Evolutionary conservation across 1,140 invertebrate genomes (phyloP).

Genomic region (Drosophila albomicans): DNA sequence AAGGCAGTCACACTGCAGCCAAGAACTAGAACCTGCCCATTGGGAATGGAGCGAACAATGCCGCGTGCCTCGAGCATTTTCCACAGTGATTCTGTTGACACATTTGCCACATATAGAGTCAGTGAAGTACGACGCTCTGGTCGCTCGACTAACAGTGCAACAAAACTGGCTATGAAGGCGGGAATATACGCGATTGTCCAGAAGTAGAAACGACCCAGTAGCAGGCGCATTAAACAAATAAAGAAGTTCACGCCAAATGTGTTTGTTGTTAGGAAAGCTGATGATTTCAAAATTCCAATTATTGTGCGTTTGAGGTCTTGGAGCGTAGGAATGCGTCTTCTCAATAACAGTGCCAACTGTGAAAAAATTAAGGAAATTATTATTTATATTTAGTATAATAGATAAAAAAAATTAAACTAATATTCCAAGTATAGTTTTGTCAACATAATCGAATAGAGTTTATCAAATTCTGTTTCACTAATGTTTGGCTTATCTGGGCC

Average conservation of each 20-base stretch:
- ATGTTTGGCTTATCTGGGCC: too few species aligned
- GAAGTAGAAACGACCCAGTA: conserved; percentile 89
- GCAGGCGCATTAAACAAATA: conserved; percentile 88
- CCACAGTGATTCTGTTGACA: conserved; percentile 92
- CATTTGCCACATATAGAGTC: conserved; percentile 92
- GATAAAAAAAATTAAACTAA: too few species aligned
- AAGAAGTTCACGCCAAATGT: conserved; percentile 89
- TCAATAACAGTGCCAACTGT: conserved; percentile 89
- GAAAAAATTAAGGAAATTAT: background rate
- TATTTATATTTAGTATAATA: too few species aligned
- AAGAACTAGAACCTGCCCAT: conserved; percentile 89
- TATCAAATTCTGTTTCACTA: too few species aligned
- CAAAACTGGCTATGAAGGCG: conserved; percentile 88
- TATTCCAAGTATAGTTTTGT: too few species aligned
- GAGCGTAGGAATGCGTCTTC: conserved; percentile 87
- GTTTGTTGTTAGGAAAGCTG: conserved; percentile 90
- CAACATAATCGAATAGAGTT: too few species aligned
- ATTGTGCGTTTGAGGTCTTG: conserved; percentile 88
- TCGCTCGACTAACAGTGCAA: conserved; percentile 90
- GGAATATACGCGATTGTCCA: conserved; percentile 89
- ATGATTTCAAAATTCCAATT: conserved; percentile 89
- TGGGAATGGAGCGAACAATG: conserved; percentile 87
- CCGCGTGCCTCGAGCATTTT: conserved; percentile 89
- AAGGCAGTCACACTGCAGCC: conserved; percentile 86
- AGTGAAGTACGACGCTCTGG: conserved; percentile 89